Base-by-base conservation (phyloP, 2,113 vertebrate species). In the Bambusicola thoracicus region DNA sequence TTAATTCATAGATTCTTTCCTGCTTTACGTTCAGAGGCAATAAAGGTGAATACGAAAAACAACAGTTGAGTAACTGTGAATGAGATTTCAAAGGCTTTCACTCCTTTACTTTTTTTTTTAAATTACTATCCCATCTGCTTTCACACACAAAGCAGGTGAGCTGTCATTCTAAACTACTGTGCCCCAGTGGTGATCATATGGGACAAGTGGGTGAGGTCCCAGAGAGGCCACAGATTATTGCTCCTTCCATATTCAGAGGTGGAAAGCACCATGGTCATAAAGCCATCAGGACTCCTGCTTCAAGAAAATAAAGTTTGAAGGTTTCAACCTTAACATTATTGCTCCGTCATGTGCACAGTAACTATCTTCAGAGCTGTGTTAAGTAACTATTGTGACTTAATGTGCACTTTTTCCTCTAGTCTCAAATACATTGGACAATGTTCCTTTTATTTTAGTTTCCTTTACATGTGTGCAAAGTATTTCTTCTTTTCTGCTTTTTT, bases 341-440 rank as follows among this genome's bases (percentile, higher is more conserved):
- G 1, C 11, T 62, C 15, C 15, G 59, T 46, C 1, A 0, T 13
- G 9, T 53, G 30, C 20, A 29, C 5, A n/a, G 40, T 41, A 40
- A n/a, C 53, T 79, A 1, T 59, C 32, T 68, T 70, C n/a, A 56
- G 29, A 78, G 34, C 92, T 75, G 59, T 0, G 2, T 53, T 94
- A 14, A 46, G 30, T 34, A 58, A 49, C 18, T 83, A 11, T 65
- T 13, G 8, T 44, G 67, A 63, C 69, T 75, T 81, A 36, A 48
- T 38, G 58, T 74, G 67, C 25, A 25, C 58, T 84, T 51, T 22
- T 65, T 59, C 32, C n/a, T 30, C 36, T 67, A 74, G n/a, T 29
- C 34, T 68, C 1, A 6, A 66, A 58, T 40, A 49, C 13, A 13
- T 32, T 40, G 32, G 10, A 40, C 67, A 51, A 51, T 70, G 65